Conservation (phyloP, 2,888 invertebrate species). For the Congeria kusceri region DNA sequence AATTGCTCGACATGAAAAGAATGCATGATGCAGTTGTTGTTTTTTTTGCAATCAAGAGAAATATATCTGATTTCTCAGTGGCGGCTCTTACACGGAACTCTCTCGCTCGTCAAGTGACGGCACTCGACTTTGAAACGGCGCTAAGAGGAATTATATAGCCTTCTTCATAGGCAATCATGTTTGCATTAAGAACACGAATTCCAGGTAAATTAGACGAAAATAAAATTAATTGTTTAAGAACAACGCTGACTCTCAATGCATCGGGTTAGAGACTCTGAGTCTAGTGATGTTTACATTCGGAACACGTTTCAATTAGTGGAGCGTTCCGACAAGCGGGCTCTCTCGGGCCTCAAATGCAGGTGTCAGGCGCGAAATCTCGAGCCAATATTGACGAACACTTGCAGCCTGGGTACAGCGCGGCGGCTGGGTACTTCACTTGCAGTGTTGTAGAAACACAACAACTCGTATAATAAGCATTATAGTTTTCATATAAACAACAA, state of each 20-base stretch:
- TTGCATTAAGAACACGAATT: slow-evolving; percentile 31
- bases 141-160: slow-evolving; percentile 41
- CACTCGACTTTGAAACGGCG: slow-evolving; percentile 23
- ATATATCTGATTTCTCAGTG: too few relatives aligned
- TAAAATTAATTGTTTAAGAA: slow-evolving; percentile 57
- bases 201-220: slow-evolving; percentile 47
- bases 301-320: slow-evolving; percentile 45
- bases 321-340: slow-evolving; percentile 20
- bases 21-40: too few relatives aligned
- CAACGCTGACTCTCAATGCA: slow-evolving; percentile 22
- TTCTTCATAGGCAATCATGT: slow-evolving; percentile 30
- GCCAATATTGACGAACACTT: slow-evolving; percentile 27
- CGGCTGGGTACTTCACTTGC: too few relatives aligned
- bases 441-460: too few relatives aligned
- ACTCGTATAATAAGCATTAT: too few relatives aligned
- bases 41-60: too few relatives aligned
- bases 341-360: slow-evolving; percentile 10
- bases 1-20: too few relatives aligned
- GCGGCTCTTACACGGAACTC: too few relatives aligned
- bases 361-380: slow-evolving; percentile 18
- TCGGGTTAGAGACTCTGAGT: slow-evolving; percentile 26
- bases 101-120: not conserved
- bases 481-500: too few relatives aligned
- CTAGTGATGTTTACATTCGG: slow-evolving; percentile 36
- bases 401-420: too few relatives aligned